phyloP scores from a whole-genome alignment of 1,140 invertebrate species.

The Littorina saxatilis region DNA sequence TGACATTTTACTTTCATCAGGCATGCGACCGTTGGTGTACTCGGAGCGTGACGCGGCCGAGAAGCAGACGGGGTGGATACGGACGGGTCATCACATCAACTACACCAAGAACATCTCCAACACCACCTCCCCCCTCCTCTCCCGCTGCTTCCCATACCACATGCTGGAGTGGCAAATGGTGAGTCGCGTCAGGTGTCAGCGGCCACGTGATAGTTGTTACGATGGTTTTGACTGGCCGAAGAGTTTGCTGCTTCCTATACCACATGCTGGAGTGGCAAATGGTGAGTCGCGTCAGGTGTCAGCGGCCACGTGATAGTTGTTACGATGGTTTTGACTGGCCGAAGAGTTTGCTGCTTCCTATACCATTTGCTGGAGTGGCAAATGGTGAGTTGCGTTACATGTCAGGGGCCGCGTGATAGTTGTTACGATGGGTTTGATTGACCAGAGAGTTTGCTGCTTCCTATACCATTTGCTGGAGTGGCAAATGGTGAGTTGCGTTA shows the following conservation, averaged over 20 bases:
- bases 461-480: conserved; percentile 42
- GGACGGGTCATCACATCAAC: conserved; percentile 73
- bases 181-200: conserved; percentile 34
- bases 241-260: no score
- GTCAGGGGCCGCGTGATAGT: neutral
- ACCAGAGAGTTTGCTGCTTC: no score
- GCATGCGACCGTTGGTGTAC: conserved; percentile 73
- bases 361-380: conserved; percentile 55
- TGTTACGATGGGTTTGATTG: no score
- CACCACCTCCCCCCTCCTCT: conserved; percentile 67
- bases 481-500: conserved; percentile 65
- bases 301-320: neutral
- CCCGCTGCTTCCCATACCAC: conserved; percentile 67
- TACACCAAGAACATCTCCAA: conserved; percentile 70
- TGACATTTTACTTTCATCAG: no score
- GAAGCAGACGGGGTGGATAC: conserved; percentile 68
- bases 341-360: neutral
- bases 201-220: no score
- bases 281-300: neutral
- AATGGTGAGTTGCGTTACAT: conserved; percentile 59
- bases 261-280: conserved; percentile 60
- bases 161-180: conserved; percentile 75
- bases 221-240: no score
- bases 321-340: no score
- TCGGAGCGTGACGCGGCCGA: conserved; percentile 70